phyloP scores from a whole-genome alignment of 2,888 invertebrate genomes.

The Gortyna flavago region DNA sequence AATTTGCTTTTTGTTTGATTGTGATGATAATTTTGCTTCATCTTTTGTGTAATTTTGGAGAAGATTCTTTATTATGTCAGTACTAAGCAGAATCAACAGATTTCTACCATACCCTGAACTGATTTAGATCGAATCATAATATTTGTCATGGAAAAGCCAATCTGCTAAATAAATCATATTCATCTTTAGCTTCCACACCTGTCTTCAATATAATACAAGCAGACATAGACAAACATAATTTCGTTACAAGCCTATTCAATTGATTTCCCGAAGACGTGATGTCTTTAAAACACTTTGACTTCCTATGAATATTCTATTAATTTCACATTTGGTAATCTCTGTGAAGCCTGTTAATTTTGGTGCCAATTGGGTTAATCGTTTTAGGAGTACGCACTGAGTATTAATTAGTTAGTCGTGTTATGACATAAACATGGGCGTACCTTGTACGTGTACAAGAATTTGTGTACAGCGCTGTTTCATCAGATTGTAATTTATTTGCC shows the following conservation, averaged over 20 bases:
- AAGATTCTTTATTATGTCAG: not conserved
- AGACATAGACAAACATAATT: slow-evolving; percentile 3
- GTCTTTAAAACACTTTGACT: slow-evolving; percentile 51
- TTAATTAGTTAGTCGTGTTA: slow-evolving; percentile 62
- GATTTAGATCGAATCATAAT: not conserved
- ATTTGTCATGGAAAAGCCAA: not conserved
- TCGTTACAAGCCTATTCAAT: slow-evolving; percentile 32
- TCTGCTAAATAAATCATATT: slow-evolving; percentile 11
- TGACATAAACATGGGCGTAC: slow-evolving; percentile 46
- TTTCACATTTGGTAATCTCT: slow-evolving; percentile 61
- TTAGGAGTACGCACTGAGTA: slow-evolving; percentile 56
- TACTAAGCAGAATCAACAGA: slow-evolving; percentile 7
- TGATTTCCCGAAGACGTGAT: slow-evolving; percentile 49
- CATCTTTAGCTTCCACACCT: slow-evolving; percentile 4
- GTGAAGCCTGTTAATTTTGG: slow-evolving; percentile 60
- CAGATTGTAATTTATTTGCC: slow-evolving; percentile 16
- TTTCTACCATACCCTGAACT: not conserved
- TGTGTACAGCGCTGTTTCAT: slow-evolving; percentile 29
- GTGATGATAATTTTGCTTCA: slow-evolving; percentile 7
- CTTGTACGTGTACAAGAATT: slow-evolving; percentile 31
- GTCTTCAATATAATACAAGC: slow-evolving; percentile 1
- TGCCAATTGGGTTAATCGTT: slow-evolving; percentile 64
- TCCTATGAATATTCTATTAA: slow-evolving; percentile 61
- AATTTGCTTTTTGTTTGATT: slow-evolving; percentile 33
- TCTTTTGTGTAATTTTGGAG: slow-evolving; percentile 1